Base-by-base conservation (phyloP, 53 echinoderm and acorn worm species). In the Actinopyga echinites region DNA sequence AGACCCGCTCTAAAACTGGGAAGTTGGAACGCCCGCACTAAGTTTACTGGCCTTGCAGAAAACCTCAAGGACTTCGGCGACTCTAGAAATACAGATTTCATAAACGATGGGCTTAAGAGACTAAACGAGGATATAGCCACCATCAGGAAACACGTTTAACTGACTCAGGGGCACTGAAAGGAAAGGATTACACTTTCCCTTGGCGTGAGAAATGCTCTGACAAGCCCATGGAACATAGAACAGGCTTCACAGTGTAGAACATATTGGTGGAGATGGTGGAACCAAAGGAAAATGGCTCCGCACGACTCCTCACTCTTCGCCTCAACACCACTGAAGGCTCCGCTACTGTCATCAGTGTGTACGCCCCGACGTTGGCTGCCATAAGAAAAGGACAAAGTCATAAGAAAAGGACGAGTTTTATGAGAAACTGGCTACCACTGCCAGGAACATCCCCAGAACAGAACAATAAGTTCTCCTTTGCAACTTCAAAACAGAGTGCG, bases 21-120 rank as follows among this genome's bases (percentile, higher is more conserved):
- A 17, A 83, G 74, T 30, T 87, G 87, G 87, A 87, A 87, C 30
- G 83, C 83, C 20, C 58, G 64, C 15, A 87, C 83, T 24, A 57
- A 37, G 52, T 12, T 28, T 30, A 43, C 52, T 24, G 65, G 58
- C 36, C 58, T 68, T 32, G 30, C 57, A 37, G 49, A 44, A 26
- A 17, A 57, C 8, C 65, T 49, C 69, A 54, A 29, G 8, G 21
- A 55, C 75, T 32, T 69, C 21, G 52, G 40, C 24, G 71, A 83
- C 84, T 8, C 20, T 20, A 66, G 69, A 12, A 83, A 83, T 24
- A 82, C 62, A 20, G 44, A 61, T 12, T 30, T 63, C 10, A 64
- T 63, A 25, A 82, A 24, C 54, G 30, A 78, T 32, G 56, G 22
- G 28, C 6, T 31, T 56, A 25, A 49, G 17, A 49, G 49, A 49